Base-by-base conservation (phyloP, 2,113 vertebrate species). In the Polypterus bichir region DNA sequence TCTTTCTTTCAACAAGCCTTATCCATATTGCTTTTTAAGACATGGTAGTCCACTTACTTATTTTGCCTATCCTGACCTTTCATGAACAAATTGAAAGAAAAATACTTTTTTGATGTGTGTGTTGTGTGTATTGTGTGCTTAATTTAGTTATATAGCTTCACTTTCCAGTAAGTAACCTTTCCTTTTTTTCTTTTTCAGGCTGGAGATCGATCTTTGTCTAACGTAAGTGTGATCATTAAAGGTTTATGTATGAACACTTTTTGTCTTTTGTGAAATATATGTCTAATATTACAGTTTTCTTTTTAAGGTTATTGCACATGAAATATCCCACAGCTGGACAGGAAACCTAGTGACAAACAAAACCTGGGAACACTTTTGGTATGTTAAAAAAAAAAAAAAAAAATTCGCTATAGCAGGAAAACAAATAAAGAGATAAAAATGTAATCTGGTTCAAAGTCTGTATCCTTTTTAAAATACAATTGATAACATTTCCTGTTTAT, bases 331-430 rank as follows among this genome's bases (percentile, higher is more conserved):
- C 73, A 99, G 96, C 75, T 98, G 95, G 96, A 99, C 93, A 2
- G 96, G 96, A 44, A 99, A 99, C 71, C 81, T 97, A 75, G 94
- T 97, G 69, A 98, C 96, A 75, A 97, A 96, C 75, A 89, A 86
- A 80, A 98, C 91, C 9, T 97, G 96, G 96, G 93, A 98, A 63
- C 90, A 98, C 74, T 99, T 97, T 79, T 99, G 96, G 96, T 97
- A 77, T 60, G 81, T 78, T 44, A 2, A 9, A 9, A 54, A 27
- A 53, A 5, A 47, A 60, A 9, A 51, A 51, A 6, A 7, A 9
- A 51, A 51, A 9, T 51, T 51, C 2, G 49, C 49, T 51, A 9
- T 51, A 51, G 27, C 27, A 27, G 27, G 27, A 27, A 27, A 27
- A 27, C 27, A 27, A 27, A 27, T 27, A 27, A 27, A 27, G 27